Conservation (phyloP, 2,113 vertebrate genomes). For the Neotragus pygmaeus region DNA sequence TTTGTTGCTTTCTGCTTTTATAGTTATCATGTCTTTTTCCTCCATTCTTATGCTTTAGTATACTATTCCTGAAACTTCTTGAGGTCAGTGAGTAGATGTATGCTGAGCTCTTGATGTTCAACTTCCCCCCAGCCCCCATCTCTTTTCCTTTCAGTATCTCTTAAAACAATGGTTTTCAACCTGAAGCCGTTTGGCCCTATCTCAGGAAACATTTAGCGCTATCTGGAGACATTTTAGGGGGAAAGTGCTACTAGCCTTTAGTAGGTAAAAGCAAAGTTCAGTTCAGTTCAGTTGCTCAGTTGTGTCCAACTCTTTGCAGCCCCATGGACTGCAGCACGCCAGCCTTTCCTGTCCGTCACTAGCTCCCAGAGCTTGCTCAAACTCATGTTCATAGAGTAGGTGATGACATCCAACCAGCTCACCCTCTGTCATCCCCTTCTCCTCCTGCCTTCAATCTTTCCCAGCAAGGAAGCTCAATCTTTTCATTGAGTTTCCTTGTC, state of each 20-base stretch:
- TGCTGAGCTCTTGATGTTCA: background rate
- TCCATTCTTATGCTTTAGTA: background rate
- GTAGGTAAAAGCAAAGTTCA: background rate
- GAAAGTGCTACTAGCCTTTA: background rate
- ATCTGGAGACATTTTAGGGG: background rate
- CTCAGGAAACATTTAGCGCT: background rate
- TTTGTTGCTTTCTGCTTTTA: background rate
- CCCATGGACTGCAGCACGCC: background rate
- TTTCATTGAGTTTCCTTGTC: background rate
- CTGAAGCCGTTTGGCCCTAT: background rate
- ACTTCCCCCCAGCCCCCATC: fast-evolving
- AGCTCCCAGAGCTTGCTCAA: background rate
- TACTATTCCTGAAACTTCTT: background rate
- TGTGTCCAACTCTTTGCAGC: background rate
- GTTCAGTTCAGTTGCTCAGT: background rate
- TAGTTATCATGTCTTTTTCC: background rate
- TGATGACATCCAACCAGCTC: background rate
- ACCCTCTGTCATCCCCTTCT: background rate
- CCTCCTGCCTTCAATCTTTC: background rate
- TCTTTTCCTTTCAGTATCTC: background rate
- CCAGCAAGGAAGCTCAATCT: background rate
- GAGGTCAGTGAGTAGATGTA: background rate
- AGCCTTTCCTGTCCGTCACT: background rate
- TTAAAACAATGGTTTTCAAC: background rate
- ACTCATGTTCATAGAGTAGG: background rate